Conservation (phyloP, 2,888 invertebrate genomes). For the Apantesis nais region DNA sequence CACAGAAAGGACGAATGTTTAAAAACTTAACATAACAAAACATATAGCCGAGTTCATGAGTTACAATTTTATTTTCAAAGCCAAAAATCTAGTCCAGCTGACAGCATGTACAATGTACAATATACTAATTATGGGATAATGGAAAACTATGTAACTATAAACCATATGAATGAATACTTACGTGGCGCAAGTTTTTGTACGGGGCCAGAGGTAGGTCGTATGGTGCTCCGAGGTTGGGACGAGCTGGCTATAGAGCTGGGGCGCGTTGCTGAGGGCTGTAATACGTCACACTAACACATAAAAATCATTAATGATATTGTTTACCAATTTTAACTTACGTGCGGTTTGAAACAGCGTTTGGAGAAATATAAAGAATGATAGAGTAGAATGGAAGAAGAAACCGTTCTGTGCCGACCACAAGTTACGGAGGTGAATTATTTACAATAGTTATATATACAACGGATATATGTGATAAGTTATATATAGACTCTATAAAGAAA, state of each 20-base stretch:
- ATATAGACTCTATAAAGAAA: neutral
- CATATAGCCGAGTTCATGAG: too few relatives aligned
- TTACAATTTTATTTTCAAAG: neutral
- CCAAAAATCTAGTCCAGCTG: neutral
- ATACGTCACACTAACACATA: constrained; percentile 33
- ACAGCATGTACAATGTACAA: neutral
- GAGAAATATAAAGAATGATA: neutral
- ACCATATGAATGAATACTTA: constrained; percentile 36
- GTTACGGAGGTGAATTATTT: neutral
- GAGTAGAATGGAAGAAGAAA: neutral
- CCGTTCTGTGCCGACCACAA: neutral
- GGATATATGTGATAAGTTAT: neutral
- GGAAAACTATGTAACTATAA: neutral
- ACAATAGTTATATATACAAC: neutral
- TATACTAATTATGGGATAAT: neutral
- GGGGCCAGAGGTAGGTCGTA: constrained; percentile 67
- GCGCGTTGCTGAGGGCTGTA: constrained; percentile 69
- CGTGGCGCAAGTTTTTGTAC: constrained; percentile 58
- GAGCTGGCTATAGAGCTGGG: constrained; percentile 72
- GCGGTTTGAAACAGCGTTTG: neutral
- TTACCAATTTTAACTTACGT: neutral
- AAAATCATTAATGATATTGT: constrained; percentile 5
- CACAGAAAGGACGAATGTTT: too few relatives aligned
- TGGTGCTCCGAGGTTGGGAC: constrained; percentile 57
- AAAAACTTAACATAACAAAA: too few relatives aligned